Conservation (phyloP, 2,113 vertebrate genomes). For the Sinocyclocheilus maitianheensis region DNA sequence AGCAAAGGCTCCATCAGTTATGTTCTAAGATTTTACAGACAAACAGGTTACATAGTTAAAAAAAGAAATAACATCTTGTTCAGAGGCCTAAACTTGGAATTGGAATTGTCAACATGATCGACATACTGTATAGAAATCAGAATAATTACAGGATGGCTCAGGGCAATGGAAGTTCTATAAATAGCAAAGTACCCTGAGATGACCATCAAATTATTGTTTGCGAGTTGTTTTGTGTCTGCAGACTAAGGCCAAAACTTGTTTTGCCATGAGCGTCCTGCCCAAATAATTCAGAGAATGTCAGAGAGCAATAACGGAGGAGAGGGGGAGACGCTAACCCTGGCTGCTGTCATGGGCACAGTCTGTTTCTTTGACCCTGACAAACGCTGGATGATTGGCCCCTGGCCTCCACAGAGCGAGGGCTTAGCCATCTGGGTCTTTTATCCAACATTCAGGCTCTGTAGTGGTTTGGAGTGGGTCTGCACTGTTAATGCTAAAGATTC, state of each 20-base stretch:
- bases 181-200: not conserved
- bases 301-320: not conserved
- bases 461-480: not conserved
- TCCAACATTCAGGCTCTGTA: not conserved
- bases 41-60: not conserved
- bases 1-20: not conserved
- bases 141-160: not conserved
- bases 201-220: not conserved
- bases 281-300: constrained; percentile 11
- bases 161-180: constrained; percentile 9
- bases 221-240: not conserved
- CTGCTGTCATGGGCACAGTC: constrained; percentile 27
- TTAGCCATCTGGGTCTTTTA: not conserved
- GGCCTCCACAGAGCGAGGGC: constrained; percentile 4
- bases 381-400: constrained; percentile 33
- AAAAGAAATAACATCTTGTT: too few species aligned
- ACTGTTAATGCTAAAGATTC: not conserved
- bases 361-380: constrained; percentile 47
- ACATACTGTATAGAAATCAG: not conserved
- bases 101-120: not conserved
- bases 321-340: constrained; percentile 11
- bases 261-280: constrained; percentile 13
- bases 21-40: not conserved
- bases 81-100: not conserved
- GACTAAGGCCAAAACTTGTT: not conserved